Evolutionary conservation across 2,113 vertebrate species (phyloP).

Genomic region (Catharus bicknelli): DNA sequence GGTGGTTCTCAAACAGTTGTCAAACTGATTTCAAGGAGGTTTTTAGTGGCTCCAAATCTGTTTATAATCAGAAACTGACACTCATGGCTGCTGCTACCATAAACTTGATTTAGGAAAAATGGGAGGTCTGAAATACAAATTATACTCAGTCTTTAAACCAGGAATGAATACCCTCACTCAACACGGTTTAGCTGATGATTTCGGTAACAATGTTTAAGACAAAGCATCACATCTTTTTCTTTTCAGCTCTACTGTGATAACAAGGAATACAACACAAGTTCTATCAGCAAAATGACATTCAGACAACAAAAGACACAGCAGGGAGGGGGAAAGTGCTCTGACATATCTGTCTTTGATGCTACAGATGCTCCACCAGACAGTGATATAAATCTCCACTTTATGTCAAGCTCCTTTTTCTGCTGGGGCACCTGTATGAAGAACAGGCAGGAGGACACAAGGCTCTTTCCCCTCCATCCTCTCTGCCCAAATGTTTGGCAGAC

Average conservation of each 20-base stretch:
- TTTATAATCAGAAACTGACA: not conserved
- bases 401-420: not conserved
- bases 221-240: not conserved
- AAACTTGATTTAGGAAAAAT: not conserved
- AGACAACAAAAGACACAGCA: not conserved
- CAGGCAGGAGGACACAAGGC: not conserved
- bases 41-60: not conserved
- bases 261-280: not conserved
- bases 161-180: not conserved
- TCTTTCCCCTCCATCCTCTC: not conserved
- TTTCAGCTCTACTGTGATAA: not conserved
- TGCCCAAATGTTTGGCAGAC: not conserved
- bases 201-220: not conserved
- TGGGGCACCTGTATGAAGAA: not conserved
- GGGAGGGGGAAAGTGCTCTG: not conserved
- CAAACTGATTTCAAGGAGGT: not conserved
- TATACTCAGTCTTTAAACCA: not conserved
- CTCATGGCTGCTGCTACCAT: not conserved
- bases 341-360: not conserved
- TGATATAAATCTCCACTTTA: not conserved
- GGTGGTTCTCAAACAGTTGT: not conserved
- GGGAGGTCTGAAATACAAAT: not conserved
- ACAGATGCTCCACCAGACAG: not conserved
- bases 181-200: not conserved
- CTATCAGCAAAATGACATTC: not conserved